Evolutionary conservation across 2,113 vertebrate species (phyloP).

Genomic region (Corythaeola cristata): DNA sequence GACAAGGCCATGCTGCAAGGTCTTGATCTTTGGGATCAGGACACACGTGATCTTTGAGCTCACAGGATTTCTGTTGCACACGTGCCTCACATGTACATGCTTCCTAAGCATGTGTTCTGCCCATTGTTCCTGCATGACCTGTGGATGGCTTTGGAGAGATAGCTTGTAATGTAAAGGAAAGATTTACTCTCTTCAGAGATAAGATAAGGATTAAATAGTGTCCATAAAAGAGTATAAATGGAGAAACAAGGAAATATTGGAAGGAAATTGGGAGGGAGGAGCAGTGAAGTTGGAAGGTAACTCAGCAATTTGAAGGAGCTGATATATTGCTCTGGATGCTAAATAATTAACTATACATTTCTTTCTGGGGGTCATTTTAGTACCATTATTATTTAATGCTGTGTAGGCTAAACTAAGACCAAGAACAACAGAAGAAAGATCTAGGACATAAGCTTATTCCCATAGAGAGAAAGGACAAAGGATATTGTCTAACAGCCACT

Average conservation of each 20-base stretch:
- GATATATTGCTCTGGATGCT: background rate
- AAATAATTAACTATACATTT: conserved; percentile 31
- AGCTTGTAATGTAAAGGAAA: background rate
- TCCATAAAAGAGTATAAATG: background rate
- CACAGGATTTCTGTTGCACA: background rate
- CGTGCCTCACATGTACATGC: background rate
- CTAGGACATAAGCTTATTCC: background rate
- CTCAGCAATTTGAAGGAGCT: background rate
- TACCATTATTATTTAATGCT: background rate
- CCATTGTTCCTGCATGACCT: background rate
- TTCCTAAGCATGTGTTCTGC: background rate
- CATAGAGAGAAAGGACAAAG: background rate
- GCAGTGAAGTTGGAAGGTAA: background rate
- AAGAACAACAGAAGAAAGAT: background rate
- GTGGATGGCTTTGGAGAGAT: background rate
- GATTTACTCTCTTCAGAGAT: background rate
- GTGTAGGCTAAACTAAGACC: background rate
- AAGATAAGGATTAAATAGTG: background rate
- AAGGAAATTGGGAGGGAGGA: background rate
- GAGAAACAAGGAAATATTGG: background rate
- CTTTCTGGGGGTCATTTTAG: background rate
- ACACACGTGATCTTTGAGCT: background rate
- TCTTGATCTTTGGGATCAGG: background rate
- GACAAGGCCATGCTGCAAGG: background rate
- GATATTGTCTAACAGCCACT: background rate